Evolutionary conservation across 1,140 invertebrate genomes (phyloP).

Genomic region (Rhizoglyphus robini): DNA sequence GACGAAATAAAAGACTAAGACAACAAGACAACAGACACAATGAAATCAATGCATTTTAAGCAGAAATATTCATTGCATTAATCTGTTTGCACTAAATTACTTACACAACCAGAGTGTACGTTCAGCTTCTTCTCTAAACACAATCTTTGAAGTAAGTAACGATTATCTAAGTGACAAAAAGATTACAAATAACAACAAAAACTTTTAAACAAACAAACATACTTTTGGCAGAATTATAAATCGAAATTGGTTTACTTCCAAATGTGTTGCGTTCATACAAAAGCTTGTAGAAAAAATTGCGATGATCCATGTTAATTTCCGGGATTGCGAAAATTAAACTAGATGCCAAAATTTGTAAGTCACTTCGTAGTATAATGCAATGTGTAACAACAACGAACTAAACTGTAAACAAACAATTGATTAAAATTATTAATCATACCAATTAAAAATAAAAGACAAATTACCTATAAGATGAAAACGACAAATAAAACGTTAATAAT

Average conservation of each 20-base stretch:
- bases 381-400: too few species aligned
- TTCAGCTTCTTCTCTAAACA: conserved; percentile 8
- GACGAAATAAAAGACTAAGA: background rate
- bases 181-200: background rate
- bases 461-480: too few species aligned
- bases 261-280: background rate
- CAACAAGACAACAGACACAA: background rate
- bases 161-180: conserved; percentile 9
- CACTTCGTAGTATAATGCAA: too few species aligned
- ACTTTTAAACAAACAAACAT: background rate
- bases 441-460: too few species aligned
- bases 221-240: conserved; percentile 20
- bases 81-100: background rate
- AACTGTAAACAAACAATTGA: too few species aligned
- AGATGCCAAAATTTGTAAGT: too few species aligned
- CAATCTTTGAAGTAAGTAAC: conserved; percentile 14
- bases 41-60: background rate
- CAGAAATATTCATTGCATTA: background rate
- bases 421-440: too few species aligned
- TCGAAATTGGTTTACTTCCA: background rate
- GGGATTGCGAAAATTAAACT: too few species aligned
- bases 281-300: conserved; percentile 11
- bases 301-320: conserved; percentile 33
- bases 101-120: conserved; percentile 20
- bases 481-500: too few species aligned